Conservation (phyloP, 1,140 invertebrate species). For the Lepidurus arcticus region DNA sequence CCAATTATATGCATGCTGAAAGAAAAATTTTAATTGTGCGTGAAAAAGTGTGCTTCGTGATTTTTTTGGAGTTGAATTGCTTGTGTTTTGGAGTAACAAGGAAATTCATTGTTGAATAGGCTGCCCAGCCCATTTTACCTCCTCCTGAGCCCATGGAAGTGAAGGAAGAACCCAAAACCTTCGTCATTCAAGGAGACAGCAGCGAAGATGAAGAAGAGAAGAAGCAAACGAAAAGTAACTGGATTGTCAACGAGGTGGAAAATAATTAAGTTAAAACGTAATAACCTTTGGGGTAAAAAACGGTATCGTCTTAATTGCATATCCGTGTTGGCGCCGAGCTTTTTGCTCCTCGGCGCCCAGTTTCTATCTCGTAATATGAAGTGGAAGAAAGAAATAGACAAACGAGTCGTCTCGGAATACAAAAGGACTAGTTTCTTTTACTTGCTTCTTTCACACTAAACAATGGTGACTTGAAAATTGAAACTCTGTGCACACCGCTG, state of each 20-base stretch:
- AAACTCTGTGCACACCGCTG: no score
- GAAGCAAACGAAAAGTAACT: neutral
- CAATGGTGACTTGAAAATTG: no score
- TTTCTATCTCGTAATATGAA: constrained; percentile 6
- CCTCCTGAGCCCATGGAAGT: neutral
- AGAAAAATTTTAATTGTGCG: no score
- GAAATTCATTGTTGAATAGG: neutral
- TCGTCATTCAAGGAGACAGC: constrained; percentile 5
- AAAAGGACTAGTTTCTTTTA: neutral
- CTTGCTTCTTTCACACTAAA: neutral
- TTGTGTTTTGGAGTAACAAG: neutral
- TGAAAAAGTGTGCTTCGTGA: neutral
- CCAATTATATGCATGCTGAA: no score
- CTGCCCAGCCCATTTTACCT: neutral
- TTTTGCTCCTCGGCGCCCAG: neutral
- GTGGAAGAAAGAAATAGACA: constrained; percentile 28
- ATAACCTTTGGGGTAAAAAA: neutral
- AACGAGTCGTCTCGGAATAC: neutral
- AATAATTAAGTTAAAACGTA: neutral
- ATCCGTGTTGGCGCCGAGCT: constrained; percentile 10
- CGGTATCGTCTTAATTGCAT: neutral
- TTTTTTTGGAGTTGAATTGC: neutral
- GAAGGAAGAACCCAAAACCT: neutral
- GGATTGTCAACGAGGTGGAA: constrained; percentile 29
- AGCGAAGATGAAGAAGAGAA: constrained; percentile 23